Base-by-base conservation (phyloP, 2,888 invertebrate genomes). In the Drosophila prostipennis region DNA sequence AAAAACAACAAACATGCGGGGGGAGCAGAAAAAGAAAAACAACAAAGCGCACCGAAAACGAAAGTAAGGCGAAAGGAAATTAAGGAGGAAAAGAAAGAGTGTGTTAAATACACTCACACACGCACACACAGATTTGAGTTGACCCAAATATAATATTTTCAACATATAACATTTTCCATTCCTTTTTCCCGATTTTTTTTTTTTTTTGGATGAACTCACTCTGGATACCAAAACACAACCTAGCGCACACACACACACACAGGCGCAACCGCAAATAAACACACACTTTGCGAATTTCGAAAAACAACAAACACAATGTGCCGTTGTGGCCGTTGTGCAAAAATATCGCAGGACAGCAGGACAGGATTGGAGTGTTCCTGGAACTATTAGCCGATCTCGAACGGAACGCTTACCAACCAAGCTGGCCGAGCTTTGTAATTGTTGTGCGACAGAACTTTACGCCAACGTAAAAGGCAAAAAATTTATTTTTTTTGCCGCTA, bases 71-170 rank as follows among this genome's bases (percentile, higher is more conserved):
- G 56, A 56, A 58, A 58, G 29, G 60, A 71, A 58, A 71, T 72
- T 39, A 46, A 71, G 72, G 60, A 59, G 52, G 19, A 52, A 11
- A 43, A 11, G 32, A 34, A 10, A 48, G 23, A 42, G 32, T 48
- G 46, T 40, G 16, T 39, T 49, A 49, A 34, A 65, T 16, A 51
- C 36, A 46, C 19, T 23, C 51, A 63, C 32, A 43, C 45, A 69
- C 14, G 26, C 60, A 45, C 13, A 8, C 14, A 32, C 43, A 39
- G 32, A 54, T 48, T 45, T 81, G 19, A 19, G 1, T 19, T 19
- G 87, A 79, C 81, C 81, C 70, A 84, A 81, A 64, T 87, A 72
- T 76, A 74, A 34, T 45, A 65, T 32, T 23, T 63, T 58, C 39
- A 39, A 46, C 39, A 19, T 54, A 55, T 68, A 39, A 58, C 57